Base-by-base conservation (phyloP, 2,797 vertebrate genomes). In the Hemitrygon akajei region DNA sequence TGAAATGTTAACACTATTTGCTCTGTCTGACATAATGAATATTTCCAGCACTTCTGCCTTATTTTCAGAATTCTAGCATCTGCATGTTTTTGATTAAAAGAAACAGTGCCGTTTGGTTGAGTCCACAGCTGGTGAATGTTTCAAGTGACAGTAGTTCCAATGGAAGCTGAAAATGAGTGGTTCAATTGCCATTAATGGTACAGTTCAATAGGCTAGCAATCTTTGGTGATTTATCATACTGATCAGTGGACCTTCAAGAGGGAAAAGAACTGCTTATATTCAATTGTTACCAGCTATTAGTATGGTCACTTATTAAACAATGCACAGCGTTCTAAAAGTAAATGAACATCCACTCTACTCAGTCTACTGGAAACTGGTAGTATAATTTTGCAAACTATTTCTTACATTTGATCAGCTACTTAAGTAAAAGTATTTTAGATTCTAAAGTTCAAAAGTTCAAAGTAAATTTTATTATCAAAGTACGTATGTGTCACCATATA, bases 321-420 rank as follows among this genome's bases (percentile, higher is more conserved):
- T 71, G 34, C 87, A 91, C 7, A 27, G 63, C 71, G 66, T 60
- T 91, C 30, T 22, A 69, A n/a, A 63, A n/a, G n/a, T 63, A 30
- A 91, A 71, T 91, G 87, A 91, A 91, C 37, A 20, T 71, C 66
- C 20, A 71, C 34, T 37, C 37, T 69, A 66, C 12, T 40, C 34
- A 91, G 87, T 63, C 37, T 91, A 40, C 71, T 69, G 34, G 37
- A 34, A 91, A 91, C 34, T 91, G 63, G 34, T 25, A 91, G 71
- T 71, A 37, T 91, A 69, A 71, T 71, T 40, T 11, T 69, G 60
- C 7, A 71, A 37, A 91, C 71, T 71, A 34, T 34, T 40, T 71
- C 87, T 91, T 71, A 71, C 20, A 66, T n/a, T 47, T 34, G 25
- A 71, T 91, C 87, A 40, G 34, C 87, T 5, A 22, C n/a, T 66